Base-by-base conservation (phyloP, 2,888 invertebrate genomes). In the Caenorhabditis sp. region DNA sequence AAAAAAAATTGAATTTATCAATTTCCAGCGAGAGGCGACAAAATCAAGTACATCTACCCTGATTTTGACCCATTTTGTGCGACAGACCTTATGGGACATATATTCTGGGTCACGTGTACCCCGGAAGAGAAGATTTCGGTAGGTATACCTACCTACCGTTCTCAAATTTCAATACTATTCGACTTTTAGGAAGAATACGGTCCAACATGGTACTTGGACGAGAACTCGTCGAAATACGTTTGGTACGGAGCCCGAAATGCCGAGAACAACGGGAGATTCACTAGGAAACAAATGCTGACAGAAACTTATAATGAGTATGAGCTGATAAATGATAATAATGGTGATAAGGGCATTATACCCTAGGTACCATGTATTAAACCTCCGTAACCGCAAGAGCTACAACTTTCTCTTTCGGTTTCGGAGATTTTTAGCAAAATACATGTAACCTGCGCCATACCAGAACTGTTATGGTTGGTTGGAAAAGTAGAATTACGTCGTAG, bases 21-120 rank as follows among this genome's bases (percentile, higher is more conserved):
- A 8, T 69, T 61, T 61, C 15, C 62, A 71, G 76, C 50, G 1
- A 53, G 64, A 24, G 77, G 77, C 18, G 4, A 11, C 6, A 78
- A 78, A 18, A 69, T 56, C 64, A 78, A 78, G 28, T 78, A 56
- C 78, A 56, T 50, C 55, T 78, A 78, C 20, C 62, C 78, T 13
- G 37, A 44, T 1, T 84, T 70, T 22, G 78, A 81, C 55, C 84
- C 84, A 1, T 78, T 47, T 20, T 83, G 83, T 35, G 26, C 83
- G 13, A 80, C 72, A 0, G 78, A 80, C 18, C 65, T 83, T 11
- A 47, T 55, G 1, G 80, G 80, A 9, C 78, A 61, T 18, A 60
- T 83, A 3, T 80, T 83, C 20, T 84, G 84, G 84, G 69, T 81
- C 2, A 81, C 84, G 0, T 84, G 84, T 35, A 68, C 69, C 0